Conservation (phyloP, 1,140 invertebrate species). For the Cecropterus lyciades region DNA sequence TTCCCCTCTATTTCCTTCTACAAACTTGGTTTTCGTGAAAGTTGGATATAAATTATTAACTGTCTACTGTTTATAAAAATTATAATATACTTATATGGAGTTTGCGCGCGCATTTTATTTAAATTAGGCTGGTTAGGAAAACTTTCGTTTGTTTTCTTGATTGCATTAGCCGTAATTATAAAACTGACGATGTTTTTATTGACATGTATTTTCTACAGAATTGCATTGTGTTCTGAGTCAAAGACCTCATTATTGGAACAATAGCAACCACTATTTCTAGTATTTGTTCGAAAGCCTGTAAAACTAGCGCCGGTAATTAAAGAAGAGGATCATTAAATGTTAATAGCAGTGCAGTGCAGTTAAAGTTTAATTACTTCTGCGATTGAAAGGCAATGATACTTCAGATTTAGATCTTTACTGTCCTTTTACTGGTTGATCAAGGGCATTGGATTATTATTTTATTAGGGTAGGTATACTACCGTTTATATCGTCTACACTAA, state of each 20-base stretch:
- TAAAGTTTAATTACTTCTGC: too few species aligned
- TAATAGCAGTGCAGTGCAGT: too few species aligned
- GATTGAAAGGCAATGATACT: too few species aligned
- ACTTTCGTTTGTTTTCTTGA: constrained; percentile 4
- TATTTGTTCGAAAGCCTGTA: constrained; percentile 14
- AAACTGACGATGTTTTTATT: constrained; percentile 22
- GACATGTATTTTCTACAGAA: constrained; percentile 10
- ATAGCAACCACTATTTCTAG: constrained; percentile 1
- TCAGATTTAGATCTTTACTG: too few species aligned
- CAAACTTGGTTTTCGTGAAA: not conserved
- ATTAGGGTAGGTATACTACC: too few species aligned
- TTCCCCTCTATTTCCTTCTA: too few species aligned
- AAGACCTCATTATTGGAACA: constrained; percentile 23
- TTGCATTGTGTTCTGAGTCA: constrained; percentile 19
- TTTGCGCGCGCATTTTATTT: not conserved
- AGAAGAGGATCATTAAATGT: not conserved
- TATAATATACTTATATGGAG: constrained; percentile 7
- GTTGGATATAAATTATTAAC: not conserved
- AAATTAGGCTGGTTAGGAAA: not conserved
- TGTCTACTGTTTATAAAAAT: not conserved
- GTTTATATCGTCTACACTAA: too few species aligned
- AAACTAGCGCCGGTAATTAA: constrained; percentile 12
- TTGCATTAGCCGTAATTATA: constrained; percentile 21
- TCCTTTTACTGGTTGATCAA: too few species aligned
- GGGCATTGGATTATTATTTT: too few species aligned